These are phyloP conservation scores for Schlechtendalia chinensis DNA, from an alignment of 1,140 invertebrate genomes.

Conservation along the genomic window DNA sequence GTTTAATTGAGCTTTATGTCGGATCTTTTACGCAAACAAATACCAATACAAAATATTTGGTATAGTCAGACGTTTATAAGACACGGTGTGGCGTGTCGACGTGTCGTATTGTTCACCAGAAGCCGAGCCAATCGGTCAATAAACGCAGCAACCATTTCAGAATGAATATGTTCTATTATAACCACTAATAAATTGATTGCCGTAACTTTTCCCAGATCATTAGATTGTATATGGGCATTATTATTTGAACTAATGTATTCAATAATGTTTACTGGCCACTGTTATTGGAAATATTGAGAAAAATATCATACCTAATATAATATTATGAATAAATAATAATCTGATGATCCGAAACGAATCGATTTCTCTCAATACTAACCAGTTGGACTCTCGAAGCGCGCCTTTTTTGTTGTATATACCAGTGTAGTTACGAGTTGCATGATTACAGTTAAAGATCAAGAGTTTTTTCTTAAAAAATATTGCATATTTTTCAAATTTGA, in stretches of 20 bases:
- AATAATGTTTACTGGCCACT: neutral
- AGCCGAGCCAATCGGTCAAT: slow-evolving; percentile 26
- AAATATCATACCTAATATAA: neutral
- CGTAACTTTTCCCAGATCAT: slow-evolving; percentile 49
- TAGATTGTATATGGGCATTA: slow-evolving; percentile 20
- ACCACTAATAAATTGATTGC: slow-evolving; percentile 40
- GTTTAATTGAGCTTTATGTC: neutral
- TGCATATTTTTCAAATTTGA: neutral
- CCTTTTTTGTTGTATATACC: neutral
- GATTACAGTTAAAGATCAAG: slow-evolving; percentile 29
- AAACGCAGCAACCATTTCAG: neutral
- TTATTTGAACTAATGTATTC: slow-evolving; percentile 1
- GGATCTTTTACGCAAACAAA: neutral
- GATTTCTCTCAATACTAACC: slow-evolving; percentile 30
- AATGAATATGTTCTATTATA: neutral
- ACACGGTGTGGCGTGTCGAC: neutral
- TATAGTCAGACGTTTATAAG: neutral
- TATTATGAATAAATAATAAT: slow-evolving; percentile 34
- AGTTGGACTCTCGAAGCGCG: slow-evolving; percentile 3
- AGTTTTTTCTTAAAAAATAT: neutral
- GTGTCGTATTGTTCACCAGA: neutral
- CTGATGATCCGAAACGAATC: slow-evolving; percentile 45
- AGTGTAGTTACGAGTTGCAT: neutral
- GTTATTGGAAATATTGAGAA: slow-evolving; percentile 19
- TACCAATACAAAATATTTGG: neutral